Base-by-base conservation (phyloP, 2,113 vertebrate species). In the Chrysochloris asiatica region DNA sequence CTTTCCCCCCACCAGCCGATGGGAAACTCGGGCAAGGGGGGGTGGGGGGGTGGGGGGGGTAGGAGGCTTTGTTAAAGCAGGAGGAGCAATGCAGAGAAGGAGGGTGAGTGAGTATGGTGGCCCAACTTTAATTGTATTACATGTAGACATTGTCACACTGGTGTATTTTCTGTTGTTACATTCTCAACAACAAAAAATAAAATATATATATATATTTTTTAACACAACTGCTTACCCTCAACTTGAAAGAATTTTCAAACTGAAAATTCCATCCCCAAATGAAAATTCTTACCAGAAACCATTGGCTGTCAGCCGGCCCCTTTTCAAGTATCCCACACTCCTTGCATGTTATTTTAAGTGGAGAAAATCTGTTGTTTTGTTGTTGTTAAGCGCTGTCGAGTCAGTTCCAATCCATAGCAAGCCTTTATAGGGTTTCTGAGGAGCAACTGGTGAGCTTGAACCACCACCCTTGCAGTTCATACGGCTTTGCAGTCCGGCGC, bases 331-430 rank as follows among this genome's bases (percentile, higher is more conserved):
- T 28, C 6, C 38, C 22, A 48, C 17, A 28, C 2, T 71, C 73
- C 30, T 75, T 83, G 33, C 50, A 86, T 90, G 78, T 76, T 82
- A 12, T n/a, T 75, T 36, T 67, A 87, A 84, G 72, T 59, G 24
- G 24, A 80, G 30, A 63, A 71, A 94, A 76, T 24, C 54, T 19
- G 28, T 22, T 38, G 48, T 50, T 10, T 10, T 50, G 48, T 50
- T 8, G 48, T 50, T 50, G 48, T 16, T 50, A 50, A 16, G 48
- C 48, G 8, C 48, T 16, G 9, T 50, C 9, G 48, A 50, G 83
- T n/a, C n/a, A n/a, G n/a, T n/a, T n/a, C n/a, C n/a, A n/a, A n/a
- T n/a, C n/a, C n/a, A n/a, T n/a, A n/a, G n/a, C n/a, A n/a, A n/a
- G n/a, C n/a, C n/a, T n/a, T n/a, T n/a, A n/a, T n/a, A n/a, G n/a